Evolutionary conservation across 2,113 vertebrate genomes (phyloP), one percentile per base, ranked within the genome.

Genomic region (Ageneiosus marmoratus): DNA sequence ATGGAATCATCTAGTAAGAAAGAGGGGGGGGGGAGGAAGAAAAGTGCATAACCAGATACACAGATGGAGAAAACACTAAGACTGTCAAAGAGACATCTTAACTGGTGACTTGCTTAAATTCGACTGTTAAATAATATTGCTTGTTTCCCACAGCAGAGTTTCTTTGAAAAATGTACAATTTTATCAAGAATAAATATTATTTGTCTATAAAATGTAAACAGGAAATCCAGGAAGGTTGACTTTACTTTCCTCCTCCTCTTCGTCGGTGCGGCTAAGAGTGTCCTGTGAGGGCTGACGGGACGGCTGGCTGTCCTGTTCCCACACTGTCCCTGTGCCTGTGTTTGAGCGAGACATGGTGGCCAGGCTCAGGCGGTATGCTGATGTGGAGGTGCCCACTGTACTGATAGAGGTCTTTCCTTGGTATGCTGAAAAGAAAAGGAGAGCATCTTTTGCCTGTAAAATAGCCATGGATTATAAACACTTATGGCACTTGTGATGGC

Each of bases 271-370:
- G 89, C 98, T 99, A 46, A 99, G 94, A 0, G 98, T 99, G 91
- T 99, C 98, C 88, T 99, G 98, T 0, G 98, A 99, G 15, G 98
- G 97, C 87, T 98, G 98, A 83, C 98, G 96, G 34, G 98, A 99
- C 0, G 95, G 98, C 77, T 99, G 97, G 1, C 98, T 99, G 81
- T 99, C 98, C 94, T 99, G 98, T 89, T 99, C 97, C 98, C 98
- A 99, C 10, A 99, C 98, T 0, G 98, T 99, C 79, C 98, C 98
- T 0, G 98, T 99, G 87, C 98, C 98, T 0, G 98, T 99, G 93
- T 99, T 99, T 87, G 98, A 99, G 91, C 98, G 98, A 2, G 98
- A 99, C 97, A 99, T 99, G 20, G 98, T 99, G 91, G 98, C 98
- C 91, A 99, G 92, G 86, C 97, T 99, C 88, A 99, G 93, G 87